These are phyloP conservation scores for Drymonia ruficornis DNA, from an alignment of 2,888 invertebrate genomes.

Conservation along the genomic window DNA sequence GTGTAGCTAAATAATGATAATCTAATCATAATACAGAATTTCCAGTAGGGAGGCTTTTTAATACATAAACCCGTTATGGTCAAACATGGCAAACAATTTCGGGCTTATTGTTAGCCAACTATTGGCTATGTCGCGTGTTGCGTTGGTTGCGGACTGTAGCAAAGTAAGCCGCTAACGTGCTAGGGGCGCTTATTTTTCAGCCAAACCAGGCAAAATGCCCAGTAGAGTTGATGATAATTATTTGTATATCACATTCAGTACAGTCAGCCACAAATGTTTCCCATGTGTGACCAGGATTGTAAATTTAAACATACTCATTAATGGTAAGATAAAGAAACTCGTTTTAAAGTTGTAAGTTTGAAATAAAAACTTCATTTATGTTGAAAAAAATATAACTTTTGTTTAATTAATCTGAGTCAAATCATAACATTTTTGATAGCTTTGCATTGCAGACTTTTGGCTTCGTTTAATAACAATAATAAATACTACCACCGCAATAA, in stretches of 20 bases:
- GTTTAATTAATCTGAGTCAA: no score
- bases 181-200: neutral
- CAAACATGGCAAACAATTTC: neutral
- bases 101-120: no score
- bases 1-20: conserved; percentile 1
- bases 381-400: no score
- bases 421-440: no score
- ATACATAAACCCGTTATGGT: conserved; percentile 6
- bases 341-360: conserved; percentile 20
- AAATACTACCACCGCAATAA: no score
- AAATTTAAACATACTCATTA: conserved; percentile 10
- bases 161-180: neutral
- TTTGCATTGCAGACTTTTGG: no score
- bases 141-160: no score
- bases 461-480: no score
- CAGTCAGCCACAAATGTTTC: conserved; percentile 1
- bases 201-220: neutral
- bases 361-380: neutral
- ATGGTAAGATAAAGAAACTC: conserved; percentile 16
- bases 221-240: neutral
- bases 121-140: no score
- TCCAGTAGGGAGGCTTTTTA: conserved; percentile 17
- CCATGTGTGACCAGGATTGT: neutral
- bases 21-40: conserved; percentile 5
- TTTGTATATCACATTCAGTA: neutral